Base-by-base conservation (phyloP, 64 coral and sea anemone species). In the Cladopsammia gracilis region DNA sequence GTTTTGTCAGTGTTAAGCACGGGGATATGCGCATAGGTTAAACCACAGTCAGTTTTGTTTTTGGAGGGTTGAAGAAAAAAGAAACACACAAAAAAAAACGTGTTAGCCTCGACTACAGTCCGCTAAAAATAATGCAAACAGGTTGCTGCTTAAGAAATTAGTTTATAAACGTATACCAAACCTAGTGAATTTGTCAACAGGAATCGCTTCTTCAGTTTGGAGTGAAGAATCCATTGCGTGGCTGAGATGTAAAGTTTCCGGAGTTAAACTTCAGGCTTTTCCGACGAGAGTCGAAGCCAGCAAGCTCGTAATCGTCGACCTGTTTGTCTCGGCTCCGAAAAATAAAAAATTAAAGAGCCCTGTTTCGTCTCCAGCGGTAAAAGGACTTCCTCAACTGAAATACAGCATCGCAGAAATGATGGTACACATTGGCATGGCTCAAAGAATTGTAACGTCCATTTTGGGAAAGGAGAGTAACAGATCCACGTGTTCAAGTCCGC, bases 321-420 rank as follows among this genome's bases (percentile, higher is more conserved):
- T 97, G 3, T 97, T 87, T 22, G 76, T 74, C 20, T 61, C 87
- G 34, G 77, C 92, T 15, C 19, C 66, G 13, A 94, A 89, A 62
- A 76, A 24, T n/a, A 59, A 60, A 2, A 48, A 49, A 73, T 4
- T 11, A 3, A 83, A 67, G 46, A 54, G 18, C 46, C 50, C 14
- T 34, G 43, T 84, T 8, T 67, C 60, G 18, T 65, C 58, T 16
- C 10, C 3, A 5, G 12, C 24, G 4, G 54, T 5, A 7, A 43
- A 64, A 64, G 80, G 80, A 34, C 51, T 96, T 1, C 95, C 92
- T 7, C 79, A 81, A 44, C 81, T 94, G 58, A 92, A 91, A 73
- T 91, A 71, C 65, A 97, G 95, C 64, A 97, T 97, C 34, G 75
- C 92, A 14, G 75, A 97, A n/a, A 93, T 87, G 62, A 97, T 97